These are phyloP conservation scores for Batillaria attramentaria DNA, from an alignment of 1,140 invertebrate species.

Conservation along the genomic window DNA sequence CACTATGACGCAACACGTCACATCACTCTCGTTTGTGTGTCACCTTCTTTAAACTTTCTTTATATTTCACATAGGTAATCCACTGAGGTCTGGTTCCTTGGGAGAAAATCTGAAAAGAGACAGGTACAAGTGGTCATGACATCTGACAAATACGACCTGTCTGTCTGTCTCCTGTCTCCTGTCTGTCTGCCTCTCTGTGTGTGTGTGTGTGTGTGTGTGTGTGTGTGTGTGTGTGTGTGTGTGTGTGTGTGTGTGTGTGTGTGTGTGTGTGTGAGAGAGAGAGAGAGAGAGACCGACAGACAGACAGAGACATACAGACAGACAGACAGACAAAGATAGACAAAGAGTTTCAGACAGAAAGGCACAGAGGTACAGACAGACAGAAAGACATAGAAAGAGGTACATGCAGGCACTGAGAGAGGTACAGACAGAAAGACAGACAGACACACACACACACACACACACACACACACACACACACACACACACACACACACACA, in stretches of 20 bases:
- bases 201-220: not conserved
- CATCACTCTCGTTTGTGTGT: not conserved
- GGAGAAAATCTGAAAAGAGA: not conserved
- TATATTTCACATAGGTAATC: not conserved
- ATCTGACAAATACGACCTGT: not conserved
- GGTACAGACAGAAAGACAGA: not conserved
- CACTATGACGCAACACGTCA: not conserved
- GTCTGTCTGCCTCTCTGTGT: not conserved
- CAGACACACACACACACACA: not conserved
- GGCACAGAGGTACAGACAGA: not conserved
- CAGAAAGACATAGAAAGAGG: not conserved
- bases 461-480: conserved; percentile 2
- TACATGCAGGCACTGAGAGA: not conserved
- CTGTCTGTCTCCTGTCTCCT: not conserved
- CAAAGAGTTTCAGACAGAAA: not conserved
- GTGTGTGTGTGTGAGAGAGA: not conserved
- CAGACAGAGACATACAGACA: not conserved
- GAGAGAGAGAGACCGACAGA: not conserved
- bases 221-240: conserved; percentile 1
- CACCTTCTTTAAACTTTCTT: not conserved
- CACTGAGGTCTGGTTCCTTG: not conserved
- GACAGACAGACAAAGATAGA: not conserved
- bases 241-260: not conserved
- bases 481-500: conserved; percentile 4
- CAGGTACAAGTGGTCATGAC: not conserved